Base-by-base conservation (phyloP, 1,140 invertebrate genomes). In the Fopius arisanus region DNA sequence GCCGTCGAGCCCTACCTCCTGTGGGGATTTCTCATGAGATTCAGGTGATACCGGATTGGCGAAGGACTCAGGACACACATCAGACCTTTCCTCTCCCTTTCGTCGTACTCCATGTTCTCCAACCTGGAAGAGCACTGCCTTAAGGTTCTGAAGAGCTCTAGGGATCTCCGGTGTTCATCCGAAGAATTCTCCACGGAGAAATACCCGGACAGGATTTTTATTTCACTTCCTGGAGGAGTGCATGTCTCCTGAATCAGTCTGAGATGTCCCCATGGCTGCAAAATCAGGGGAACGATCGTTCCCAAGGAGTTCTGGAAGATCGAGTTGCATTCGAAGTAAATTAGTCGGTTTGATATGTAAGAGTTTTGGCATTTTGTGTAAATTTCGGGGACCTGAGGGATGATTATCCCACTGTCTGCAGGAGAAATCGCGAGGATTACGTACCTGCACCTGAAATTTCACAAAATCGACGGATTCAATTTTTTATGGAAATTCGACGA, bases 401-500 rank as follows among this genome's bases (percentile, higher is more conserved):
- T 21, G 6, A 84, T 81, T 21, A 26, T 19, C 6, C 7, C n/a
- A 26, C 67, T 78, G 29, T 72, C 37, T 0, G 74, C 70, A 0
- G 81, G 80, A 21, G 81, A 78, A 12, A 82, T 73, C 0, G 81
- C 80, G 26, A 84, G 10, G 12, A 83, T 67, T 6, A 79, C 78
- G 16, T 77, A 78, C 51, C 77, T 65, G 40, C 81, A 83, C 75
- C 82, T 83, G 14, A 23, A 63, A 4, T 23, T 10, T 29, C 3
- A 43, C 63, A 63, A 41, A 28, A 67, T 67, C 2, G 21, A 31
- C 9, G 37, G 51, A 14, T 48, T 5, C 37, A n/a, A 37, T 29
- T 37, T 29, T 40, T 14, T 59, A 51, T 33, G 23, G 63, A 62
- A 67, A 62, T 33, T 40, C 37, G n/a, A 3, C 1, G 26, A 33